phyloP scores from a whole-genome alignment of 2,113 vertebrate species.

The Lagopus leucura region DNA sequence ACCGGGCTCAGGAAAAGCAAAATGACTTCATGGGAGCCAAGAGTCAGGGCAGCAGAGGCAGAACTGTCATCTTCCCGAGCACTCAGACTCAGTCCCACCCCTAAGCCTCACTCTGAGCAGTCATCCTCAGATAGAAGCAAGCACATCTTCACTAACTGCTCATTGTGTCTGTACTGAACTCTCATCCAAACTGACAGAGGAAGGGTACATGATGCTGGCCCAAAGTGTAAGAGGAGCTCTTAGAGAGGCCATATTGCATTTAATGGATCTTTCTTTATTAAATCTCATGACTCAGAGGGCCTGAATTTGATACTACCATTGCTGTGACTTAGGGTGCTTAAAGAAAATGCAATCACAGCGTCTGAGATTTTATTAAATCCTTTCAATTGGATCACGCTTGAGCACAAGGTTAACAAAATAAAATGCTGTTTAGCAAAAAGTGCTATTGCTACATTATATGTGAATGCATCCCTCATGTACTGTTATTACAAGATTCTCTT shows the following conservation, averaged over 20 bases:
- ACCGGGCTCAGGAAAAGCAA: accelerated
- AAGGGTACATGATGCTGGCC: background rate
- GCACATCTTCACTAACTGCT: accelerated
- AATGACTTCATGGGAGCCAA: background rate
- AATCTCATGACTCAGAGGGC: background rate
- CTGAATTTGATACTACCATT: background rate
- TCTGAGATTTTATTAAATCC: background rate
- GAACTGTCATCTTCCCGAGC: background rate
- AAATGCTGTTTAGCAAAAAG: background rate
- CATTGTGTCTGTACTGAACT: background rate
- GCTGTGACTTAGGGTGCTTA: background rate
- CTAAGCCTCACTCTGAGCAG: background rate
- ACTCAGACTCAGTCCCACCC: background rate
- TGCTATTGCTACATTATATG: background rate
- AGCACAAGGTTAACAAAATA: background rate
- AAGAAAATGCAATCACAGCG: slow-evolving; percentile 1
- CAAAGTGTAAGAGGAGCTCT: background rate
- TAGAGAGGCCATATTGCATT: background rate
- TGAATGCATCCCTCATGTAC: background rate
- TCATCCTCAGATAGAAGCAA: background rate
- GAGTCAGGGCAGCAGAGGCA: background rate
- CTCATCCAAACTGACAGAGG: background rate
- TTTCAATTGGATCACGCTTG: background rate
- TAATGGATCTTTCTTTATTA: background rate
- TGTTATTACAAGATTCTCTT: background rate